These are phyloP conservation scores for Aromia moschata DNA, from an alignment of 2,888 invertebrate genomes.

Conservation along the genomic window DNA sequence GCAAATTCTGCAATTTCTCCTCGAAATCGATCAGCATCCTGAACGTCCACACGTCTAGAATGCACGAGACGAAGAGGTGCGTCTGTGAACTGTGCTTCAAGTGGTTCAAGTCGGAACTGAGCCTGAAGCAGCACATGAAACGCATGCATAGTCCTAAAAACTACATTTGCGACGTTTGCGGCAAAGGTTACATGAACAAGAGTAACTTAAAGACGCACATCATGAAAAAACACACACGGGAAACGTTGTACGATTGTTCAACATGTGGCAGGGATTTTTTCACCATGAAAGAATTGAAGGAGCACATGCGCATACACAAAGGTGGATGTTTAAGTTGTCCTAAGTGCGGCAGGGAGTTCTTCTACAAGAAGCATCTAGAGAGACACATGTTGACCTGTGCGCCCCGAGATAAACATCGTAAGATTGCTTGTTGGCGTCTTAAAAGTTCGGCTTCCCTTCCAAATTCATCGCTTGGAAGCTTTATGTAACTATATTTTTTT, in stretches of 20 bases:
- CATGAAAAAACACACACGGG: slow-evolving; percentile 40
- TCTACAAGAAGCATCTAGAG: slow-evolving; percentile 44
- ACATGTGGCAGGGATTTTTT: slow-evolving; percentile 43
- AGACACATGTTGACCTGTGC: slow-evolving; percentile 43
- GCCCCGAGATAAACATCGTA: background rate
- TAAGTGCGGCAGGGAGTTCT: slow-evolving; percentile 45
- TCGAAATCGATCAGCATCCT: slow-evolving; percentile 43
- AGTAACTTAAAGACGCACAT: slow-evolving; percentile 44
- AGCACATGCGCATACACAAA: slow-evolving; percentile 45
- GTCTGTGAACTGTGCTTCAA: slow-evolving; percentile 48
- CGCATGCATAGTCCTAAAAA: slow-evolving; percentile 44
- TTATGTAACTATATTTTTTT: too few species aligned
- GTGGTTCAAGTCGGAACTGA: slow-evolving; percentile 45
- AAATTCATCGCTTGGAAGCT: too few species aligned
- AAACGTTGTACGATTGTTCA: slow-evolving; percentile 44
- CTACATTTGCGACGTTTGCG: slow-evolving; percentile 42
- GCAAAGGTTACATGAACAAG: slow-evolving; percentile 43
- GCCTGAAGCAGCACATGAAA: slow-evolving; percentile 46
- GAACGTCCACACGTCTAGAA: slow-evolving; percentile 42
- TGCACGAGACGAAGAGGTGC: slow-evolving; percentile 39
- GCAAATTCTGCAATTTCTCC: slow-evolving; percentile 42
- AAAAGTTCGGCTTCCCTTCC: too few species aligned
- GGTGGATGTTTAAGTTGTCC: slow-evolving; percentile 44
- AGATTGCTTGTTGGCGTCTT: too few species aligned
- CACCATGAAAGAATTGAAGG: slow-evolving; percentile 40